Conservation (phyloP, 2,888 invertebrate genomes). For the Thumatha senex region DNA sequence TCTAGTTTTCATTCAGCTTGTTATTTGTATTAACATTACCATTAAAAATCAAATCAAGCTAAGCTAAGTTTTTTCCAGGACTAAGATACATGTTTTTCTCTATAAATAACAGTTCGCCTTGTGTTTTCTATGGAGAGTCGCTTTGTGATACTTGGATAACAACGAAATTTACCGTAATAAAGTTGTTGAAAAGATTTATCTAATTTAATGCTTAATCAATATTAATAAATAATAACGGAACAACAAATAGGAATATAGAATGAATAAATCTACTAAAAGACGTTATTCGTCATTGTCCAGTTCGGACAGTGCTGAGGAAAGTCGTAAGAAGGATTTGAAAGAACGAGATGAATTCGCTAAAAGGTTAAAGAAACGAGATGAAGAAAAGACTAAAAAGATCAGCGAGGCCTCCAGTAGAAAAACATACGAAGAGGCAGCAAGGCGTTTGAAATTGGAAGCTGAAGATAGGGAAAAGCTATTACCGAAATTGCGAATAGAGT, state of each 20-base stretch:
- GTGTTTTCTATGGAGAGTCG: no score
- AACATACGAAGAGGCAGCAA: constrained; percentile 94
- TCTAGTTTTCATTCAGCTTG: no score
- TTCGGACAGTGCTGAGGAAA: constrained; percentile 90
- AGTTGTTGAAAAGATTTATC: no score
- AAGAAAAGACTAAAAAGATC: constrained; percentile 92
- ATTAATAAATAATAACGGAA: background rate
- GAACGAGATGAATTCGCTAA: constrained; percentile 97
- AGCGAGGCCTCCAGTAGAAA: constrained; percentile 86
- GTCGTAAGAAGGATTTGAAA: constrained; percentile 91
- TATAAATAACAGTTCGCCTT: no score
- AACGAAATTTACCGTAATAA: no score
- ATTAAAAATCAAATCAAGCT: no score
- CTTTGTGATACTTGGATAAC: no score
- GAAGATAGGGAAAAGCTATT: constrained; percentile 94
- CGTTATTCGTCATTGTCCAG: constrained; percentile 82
- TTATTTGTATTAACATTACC: no score
- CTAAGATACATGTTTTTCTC: no score
- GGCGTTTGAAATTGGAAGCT: constrained; percentile 93
- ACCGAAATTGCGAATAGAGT: constrained; percentile 94
- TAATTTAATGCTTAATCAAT: background rate
- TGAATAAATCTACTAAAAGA: constrained; percentile 70
- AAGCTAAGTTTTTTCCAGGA: no score
- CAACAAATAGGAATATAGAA: constrained; percentile 23
- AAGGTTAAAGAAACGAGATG: constrained; percentile 94